Evolutionary conservation across 1,140 invertebrate genomes (phyloP).

Genomic region (Bombus terrestris): DNA sequence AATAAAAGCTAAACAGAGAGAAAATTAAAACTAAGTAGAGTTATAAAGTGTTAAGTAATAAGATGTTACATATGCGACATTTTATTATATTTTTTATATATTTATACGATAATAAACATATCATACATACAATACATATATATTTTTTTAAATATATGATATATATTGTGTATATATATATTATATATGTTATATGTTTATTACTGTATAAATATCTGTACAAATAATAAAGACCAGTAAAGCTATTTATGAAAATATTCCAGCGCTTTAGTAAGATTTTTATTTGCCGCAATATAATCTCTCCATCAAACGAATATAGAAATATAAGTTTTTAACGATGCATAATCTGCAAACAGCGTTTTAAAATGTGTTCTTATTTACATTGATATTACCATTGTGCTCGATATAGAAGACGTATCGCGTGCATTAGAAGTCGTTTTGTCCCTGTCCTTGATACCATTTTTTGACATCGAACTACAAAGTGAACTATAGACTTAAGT

Average conservation of each 20-base stretch:
- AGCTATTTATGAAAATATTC: neutral
- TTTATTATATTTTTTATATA: too few relatives aligned
- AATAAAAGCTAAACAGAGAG: too few relatives aligned
- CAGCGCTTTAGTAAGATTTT: too few relatives aligned
- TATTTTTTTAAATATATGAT: too few relatives aligned
- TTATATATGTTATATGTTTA: too few relatives aligned
- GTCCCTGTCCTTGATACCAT: slow-evolving; percentile 39
- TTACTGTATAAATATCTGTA: too few relatives aligned
- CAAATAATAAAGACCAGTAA: neutral
- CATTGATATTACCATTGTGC: slow-evolving; percentile 40
- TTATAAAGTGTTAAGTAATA: too few relatives aligned
- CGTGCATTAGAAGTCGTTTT: slow-evolving; percentile 44
- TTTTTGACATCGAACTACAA: slow-evolving; percentile 21
- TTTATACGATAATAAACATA: too few relatives aligned
- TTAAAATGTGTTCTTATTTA: slow-evolving; percentile 1
- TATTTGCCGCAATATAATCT: neutral
- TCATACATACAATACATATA: too few relatives aligned
- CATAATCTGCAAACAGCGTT: neutral
- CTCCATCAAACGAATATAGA: neutral
- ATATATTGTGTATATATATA: too few relatives aligned
- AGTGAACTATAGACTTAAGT: neutral
- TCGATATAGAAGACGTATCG: slow-evolving; percentile 21
- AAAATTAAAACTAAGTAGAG: too few relatives aligned
- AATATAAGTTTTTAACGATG: neutral
- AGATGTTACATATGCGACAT: too few relatives aligned